Evolutionary conservation across 2,797 vertebrate species (phyloP).

Genomic region (Esox lucius): DNA sequence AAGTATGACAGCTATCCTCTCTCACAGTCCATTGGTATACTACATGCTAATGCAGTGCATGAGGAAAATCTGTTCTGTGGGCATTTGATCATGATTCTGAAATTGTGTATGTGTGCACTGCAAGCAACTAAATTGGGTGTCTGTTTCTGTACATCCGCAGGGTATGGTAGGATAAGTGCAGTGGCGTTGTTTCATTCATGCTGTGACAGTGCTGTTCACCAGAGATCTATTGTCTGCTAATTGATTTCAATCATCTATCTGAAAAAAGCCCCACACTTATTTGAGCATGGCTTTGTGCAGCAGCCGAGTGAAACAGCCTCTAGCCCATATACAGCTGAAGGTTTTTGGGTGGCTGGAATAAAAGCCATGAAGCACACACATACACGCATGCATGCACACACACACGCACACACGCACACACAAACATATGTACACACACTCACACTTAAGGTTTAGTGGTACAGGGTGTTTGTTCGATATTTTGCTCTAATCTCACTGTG

Average conservation of each 20-base stretch:
- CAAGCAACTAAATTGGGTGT: background rate
- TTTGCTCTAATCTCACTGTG: constrained; percentile 47
- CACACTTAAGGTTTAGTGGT: constrained; percentile 44
- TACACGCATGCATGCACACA: constrained; percentile 18
- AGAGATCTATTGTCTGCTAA: constrained; percentile 45
- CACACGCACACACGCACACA: constrained; percentile 3
- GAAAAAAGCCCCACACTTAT: constrained; percentile 20
- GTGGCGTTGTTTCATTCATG: constrained; percentile 22
- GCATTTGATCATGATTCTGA: constrained; percentile 5
- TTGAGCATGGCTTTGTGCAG: constrained; percentile 17
- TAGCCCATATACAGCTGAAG: constrained; percentile 5
- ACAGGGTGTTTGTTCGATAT: constrained; percentile 68
- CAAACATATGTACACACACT: constrained; percentile 19
- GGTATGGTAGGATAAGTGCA: constrained; percentile 7
- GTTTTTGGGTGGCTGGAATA: constrained; percentile 38
- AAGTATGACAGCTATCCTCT: constrained; percentile 16
- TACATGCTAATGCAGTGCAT: background rate
- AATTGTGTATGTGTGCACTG: background rate
- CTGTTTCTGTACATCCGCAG: constrained; percentile 3
- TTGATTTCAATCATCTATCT: constrained; percentile 49
- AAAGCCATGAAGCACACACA: constrained; percentile 8
- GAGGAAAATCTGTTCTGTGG: constrained; percentile 6
- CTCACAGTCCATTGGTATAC: background rate
- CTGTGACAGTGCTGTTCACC: constrained; percentile 34
- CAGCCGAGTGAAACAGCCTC: constrained; percentile 2